phyloP scores from a whole-genome alignment of 2,888 invertebrate genomes.

The Nephrotoma flavescens region DNA sequence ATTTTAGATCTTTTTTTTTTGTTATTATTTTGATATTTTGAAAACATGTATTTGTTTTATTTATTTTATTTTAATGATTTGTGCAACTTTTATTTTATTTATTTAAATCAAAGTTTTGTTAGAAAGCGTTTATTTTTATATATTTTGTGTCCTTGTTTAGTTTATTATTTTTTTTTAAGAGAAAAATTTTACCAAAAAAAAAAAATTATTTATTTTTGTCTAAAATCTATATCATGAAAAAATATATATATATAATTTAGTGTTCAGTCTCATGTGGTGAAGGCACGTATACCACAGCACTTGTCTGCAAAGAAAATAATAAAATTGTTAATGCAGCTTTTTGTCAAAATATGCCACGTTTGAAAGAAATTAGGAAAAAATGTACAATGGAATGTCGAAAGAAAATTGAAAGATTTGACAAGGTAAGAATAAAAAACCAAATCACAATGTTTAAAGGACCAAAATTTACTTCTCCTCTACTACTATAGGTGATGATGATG shows the following conservation, averaged over 20 bases:
- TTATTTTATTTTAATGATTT: neutral
- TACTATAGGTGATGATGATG: neutral
- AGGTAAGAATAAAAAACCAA: neutral
- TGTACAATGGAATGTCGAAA: conserved; percentile 15
- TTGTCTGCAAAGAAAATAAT: conserved; percentile 17
- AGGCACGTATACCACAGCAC: conserved; percentile 32
- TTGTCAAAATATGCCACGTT: conserved; percentile 15
- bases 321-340: conserved; percentile 15
- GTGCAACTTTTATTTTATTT: conserved; percentile 4
- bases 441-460: neutral
- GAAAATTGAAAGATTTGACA: conserved; percentile 4
- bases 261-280: conserved; percentile 51
- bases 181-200: neutral
- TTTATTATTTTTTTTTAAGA: conserved; percentile 3
- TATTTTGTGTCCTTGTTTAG: neutral
- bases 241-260: conserved; percentile 24
- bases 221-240: conserved; percentile 4
- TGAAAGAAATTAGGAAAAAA: conserved; percentile 12
- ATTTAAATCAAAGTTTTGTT: neutral
- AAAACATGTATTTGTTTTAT: neutral
- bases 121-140: conserved; percentile 1
- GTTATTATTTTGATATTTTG: neutral
- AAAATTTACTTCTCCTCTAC: neutral
- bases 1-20: neutral
- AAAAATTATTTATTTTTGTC: neutral